Base-by-base conservation (phyloP, 2,797 vertebrate species). In the Helostoma temminkii region DNA sequence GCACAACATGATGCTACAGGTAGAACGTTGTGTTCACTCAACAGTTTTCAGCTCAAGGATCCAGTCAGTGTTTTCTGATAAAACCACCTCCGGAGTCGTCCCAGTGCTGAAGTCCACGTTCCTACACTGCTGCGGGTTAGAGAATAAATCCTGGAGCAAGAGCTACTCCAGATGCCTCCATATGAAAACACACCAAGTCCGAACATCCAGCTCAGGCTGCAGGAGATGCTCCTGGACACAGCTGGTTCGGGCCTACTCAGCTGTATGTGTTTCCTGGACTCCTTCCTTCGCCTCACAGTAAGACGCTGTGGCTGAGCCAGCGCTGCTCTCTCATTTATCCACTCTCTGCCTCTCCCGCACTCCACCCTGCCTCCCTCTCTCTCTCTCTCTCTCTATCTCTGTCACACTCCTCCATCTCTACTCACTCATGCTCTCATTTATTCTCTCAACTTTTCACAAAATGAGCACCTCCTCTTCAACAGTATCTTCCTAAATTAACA, bases 281-380 rank as follows among this genome's bases (percentile, higher is more conserved):
- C 50, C 78, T 59, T 82, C 67, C 82, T 83, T 52, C 53, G 60
- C 72, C 80, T 88, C 82, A 85, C 84, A 84, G 76, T 58, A 74
- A 80, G 83, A 76, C 15, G 64, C 75, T 89, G 86, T 78, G 88
- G 57, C 85, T 81, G 89, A 88, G 90, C 80, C 87, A 86, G 76
- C 50, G 25, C 76, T 71, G 81, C 85, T 80, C 74, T 78, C 78
- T 81, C 80, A 74, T 89, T 85, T 86, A 83, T 76, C 70, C 74
- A 56, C 83, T 82, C 85, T 30, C 78, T 75, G n/a, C 61, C 61
- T 72, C 69, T 65, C 59, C 50, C 66, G 54, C 34, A 24, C 69
- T 57, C 63, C 52, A 12, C 47, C 22, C 28, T 64, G 45, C 30
- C 30, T 32, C 47, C 3, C 45, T 25, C 56, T 2, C 55, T 36